Base-by-base conservation (phyloP, 2,888 invertebrate genomes). In the Pocota personata region DNA sequence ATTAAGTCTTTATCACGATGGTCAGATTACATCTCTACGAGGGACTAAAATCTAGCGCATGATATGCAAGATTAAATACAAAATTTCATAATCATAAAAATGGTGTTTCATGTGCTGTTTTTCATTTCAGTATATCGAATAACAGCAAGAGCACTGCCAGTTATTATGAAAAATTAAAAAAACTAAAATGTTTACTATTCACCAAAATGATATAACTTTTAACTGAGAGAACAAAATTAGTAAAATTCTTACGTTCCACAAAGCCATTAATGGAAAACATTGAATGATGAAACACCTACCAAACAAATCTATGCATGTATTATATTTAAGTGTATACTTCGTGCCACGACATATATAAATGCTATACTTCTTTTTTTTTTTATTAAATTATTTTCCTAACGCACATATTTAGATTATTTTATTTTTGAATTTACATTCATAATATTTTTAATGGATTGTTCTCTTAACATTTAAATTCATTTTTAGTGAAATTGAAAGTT, bases 141-240 rank as follows among this genome's bases (percentile, higher is more conserved):
- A 79, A 79, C 79, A 79, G 71, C 79, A 79, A 79, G 79, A 79
- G 55, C 79, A 79, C 79, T 79, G 79, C 71, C 27, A 46, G 50
- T 27, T 72, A 4, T 40, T 35, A 10, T 46, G 10, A 10, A 43
- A 64, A 52, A 30, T 43, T 10, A 52, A 3, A 50, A 32, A 27
- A 58, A 50, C 16, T 50, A 21, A 14, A 19, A 30, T 24, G 2
- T 24, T 24, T 24, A 24, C 2, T 19, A 19, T 43, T 37, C 19
- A 32, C 4, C 4, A 24, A 24, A 24, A 24, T 3, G 55, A 27
- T 0, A n/a, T 16, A 12, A 55, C 27, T 16, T 30, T 16, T 21
- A 27, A 52, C 8, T 21, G 48, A 40, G 5, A 40, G 10, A 7
- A 16, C 6, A 46, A 19, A 10, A 10, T 12, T 10, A 10, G 10